Percentiles rank a stretch among this genome's conserved stretches.
phyloP scores from a whole-genome alignment of 1,140 invertebrate genomes.

The Heterodera carotae region DNA sequence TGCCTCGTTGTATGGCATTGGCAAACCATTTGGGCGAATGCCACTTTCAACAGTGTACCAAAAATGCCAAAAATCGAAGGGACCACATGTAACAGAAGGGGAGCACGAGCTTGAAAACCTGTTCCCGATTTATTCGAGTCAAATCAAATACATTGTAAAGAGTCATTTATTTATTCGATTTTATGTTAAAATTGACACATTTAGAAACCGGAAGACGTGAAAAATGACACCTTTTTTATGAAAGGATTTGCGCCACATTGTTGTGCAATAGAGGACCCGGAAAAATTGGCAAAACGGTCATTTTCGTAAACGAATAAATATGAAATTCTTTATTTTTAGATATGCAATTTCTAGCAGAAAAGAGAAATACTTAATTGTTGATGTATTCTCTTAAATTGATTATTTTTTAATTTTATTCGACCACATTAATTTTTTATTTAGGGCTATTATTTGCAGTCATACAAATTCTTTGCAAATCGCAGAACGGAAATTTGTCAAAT shows the following conservation, averaged over 20 bases:
- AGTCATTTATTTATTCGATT: too few species aligned
- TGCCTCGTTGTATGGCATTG: conserved; percentile 15
- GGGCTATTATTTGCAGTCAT: background rate
- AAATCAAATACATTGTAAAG: conserved; percentile 1
- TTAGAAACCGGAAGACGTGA: too few species aligned
- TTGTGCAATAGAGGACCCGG: too few species aligned
- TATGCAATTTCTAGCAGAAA: background rate
- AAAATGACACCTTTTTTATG: too few species aligned
- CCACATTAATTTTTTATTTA: background rate
- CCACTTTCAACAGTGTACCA: background rate
- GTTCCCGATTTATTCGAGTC: conserved; percentile 3
- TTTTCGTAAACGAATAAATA: too few species aligned
- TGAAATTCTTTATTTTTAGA: too few species aligned
- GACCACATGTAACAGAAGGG: background rate
- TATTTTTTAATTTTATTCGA: background rate
- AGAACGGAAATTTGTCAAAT: background rate
- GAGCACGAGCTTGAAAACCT: background rate
- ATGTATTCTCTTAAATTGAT: background rate
- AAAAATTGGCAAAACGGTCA: too few species aligned
- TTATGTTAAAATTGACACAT: too few species aligned
- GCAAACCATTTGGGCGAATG: background rate
- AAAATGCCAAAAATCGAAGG: background rate
- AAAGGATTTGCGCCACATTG: too few species aligned
- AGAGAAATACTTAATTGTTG: background rate
- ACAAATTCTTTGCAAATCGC: background rate